A percentile compares a stretch with the other conserved stretches of the same genome.
phyloP scores from a whole-genome alignment of 1,140 invertebrate genomes.

The Drosophila miranda region DNA sequence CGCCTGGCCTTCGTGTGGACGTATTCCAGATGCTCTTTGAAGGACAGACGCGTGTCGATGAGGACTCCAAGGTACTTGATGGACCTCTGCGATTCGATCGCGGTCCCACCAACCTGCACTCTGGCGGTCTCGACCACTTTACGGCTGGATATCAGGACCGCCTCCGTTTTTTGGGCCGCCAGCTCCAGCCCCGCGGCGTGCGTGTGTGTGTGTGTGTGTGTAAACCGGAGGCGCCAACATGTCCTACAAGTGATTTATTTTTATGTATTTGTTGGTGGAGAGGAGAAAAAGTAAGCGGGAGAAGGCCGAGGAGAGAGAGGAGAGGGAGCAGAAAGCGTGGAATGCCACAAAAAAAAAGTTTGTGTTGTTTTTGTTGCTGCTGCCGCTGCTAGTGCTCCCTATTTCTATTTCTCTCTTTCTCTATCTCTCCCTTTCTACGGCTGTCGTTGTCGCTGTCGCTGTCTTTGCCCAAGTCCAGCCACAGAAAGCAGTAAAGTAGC shows the following conservation, averaged over 20 bases:
- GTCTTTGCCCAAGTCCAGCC: slow-evolving; percentile 8
- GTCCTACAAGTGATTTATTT: slow-evolving; percentile 81
- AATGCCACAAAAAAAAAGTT: slow-evolving; percentile 76
- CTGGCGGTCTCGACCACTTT: too few relatives aligned
- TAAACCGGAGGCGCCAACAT: slow-evolving; percentile 80
- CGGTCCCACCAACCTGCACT: too few relatives aligned
- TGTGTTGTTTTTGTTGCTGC: slow-evolving; percentile 52
- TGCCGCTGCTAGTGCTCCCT: slow-evolving; percentile 21
- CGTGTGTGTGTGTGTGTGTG: slow-evolving; percentile 30
- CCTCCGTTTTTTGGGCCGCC: too few relatives aligned
- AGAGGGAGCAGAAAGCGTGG: slow-evolving; percentile 36
- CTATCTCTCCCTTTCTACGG: background rate
- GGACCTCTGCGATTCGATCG: too few relatives aligned
- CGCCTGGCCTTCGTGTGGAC: too few relatives aligned
- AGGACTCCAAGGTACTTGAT: too few relatives aligned
- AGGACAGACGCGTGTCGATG: too few relatives aligned
- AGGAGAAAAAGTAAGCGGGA: slow-evolving; percentile 34
- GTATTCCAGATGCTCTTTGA: too few relatives aligned
- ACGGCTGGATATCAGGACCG: too few relatives aligned
- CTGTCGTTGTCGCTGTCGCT: background rate
- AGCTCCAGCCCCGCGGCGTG: too few relatives aligned
- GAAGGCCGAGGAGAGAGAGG: slow-evolving; percentile 8
- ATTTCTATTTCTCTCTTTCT: slow-evolving; percentile 1
- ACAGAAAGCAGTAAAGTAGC: slow-evolving; percentile 63
- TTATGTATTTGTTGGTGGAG: slow-evolving; percentile 79